Evolutionary conservation across 2,113 vertebrate genomes (phyloP).

Genomic region (Ageneiosus marmoratus): DNA sequence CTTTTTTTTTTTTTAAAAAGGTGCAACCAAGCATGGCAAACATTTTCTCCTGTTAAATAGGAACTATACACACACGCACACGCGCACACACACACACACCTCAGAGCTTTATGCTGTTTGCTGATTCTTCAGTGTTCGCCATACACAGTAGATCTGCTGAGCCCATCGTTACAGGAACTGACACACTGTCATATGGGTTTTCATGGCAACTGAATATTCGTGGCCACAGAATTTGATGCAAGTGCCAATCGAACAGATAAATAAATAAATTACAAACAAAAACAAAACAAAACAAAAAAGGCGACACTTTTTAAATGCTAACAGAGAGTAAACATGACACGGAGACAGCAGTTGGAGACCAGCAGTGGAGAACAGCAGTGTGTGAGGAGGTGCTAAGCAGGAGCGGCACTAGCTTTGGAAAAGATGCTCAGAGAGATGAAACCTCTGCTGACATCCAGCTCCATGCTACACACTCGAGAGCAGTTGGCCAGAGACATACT

Average conservation of each 20-base stretch:
- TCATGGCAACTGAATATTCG: conserved; percentile 50
- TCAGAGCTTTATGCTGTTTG: conserved; percentile 50
- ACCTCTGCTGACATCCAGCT: conserved; percentile 42
- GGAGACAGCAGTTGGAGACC: conserved; percentile 58
- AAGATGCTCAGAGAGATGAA: conserved; percentile 36
- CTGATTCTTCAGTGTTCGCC: conserved; percentile 48
- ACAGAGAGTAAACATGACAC: conserved; percentile 54
- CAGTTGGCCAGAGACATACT: conserved; percentile 43
- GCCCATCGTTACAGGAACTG: conserved; percentile 51
- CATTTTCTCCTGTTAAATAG: conserved; percentile 58
- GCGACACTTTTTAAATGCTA: conserved; percentile 47
- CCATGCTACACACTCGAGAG: conserved; percentile 27
- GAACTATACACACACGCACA: conserved; percentile 45
- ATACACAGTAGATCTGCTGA: conserved; percentile 62
- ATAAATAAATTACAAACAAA: conserved; percentile 59
- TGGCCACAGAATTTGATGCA: conserved; percentile 56
- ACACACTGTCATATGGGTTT: conserved; percentile 50
- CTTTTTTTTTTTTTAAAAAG: conserved; percentile 59
- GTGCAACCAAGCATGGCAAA: conserved; percentile 68
- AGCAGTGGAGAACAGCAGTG: conserved; percentile 49
- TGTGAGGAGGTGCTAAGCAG: conserved; percentile 46
- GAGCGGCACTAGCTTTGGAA: conserved; percentile 44
- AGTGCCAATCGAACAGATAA: conserved; percentile 63
- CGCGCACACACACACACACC: conserved; percentile 17
- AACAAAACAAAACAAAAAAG: conserved; percentile 54